Evolutionary conservation across 2,113 vertebrate species (phyloP).

Genomic region (Sciurus niger): DNA sequence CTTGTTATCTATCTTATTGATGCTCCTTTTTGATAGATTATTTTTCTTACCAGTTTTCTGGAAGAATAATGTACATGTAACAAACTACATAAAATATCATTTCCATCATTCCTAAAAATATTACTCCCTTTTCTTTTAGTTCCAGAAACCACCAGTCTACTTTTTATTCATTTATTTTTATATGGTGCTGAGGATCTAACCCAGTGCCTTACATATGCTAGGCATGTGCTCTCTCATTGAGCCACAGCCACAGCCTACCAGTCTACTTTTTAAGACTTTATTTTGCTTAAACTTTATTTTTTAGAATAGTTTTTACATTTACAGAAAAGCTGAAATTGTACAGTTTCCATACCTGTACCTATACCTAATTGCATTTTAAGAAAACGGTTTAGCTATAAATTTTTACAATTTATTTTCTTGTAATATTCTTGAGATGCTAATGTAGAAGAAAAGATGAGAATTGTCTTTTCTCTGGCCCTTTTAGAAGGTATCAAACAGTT

Average conservation of each 20-base stretch:
- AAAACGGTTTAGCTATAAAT: neutral
- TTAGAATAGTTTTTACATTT: too few relatives aligned
- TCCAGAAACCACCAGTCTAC: neutral
- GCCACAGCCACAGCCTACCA: neutral
- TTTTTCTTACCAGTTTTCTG: neutral
- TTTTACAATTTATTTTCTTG: neutral
- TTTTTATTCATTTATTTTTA: neutral
- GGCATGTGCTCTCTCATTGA: too few relatives aligned
- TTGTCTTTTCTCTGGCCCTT: neutral
- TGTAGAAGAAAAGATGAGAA: neutral
- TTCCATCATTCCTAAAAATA: neutral
- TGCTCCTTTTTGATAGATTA: neutral
- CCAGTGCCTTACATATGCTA: too few relatives aligned
- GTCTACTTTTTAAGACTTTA: neutral
- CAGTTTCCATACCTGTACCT: too few relatives aligned
- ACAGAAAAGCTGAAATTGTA: too few relatives aligned
- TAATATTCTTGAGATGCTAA: neutral
- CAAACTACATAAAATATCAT: neutral
- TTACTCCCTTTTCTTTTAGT: neutral
- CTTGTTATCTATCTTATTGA: neutral
- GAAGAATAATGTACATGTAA: neutral
- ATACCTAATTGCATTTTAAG: too few relatives aligned
- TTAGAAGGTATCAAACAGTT: neutral
- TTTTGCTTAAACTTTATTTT: neutral
- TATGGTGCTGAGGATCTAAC: too few relatives aligned